phyloP scores from a whole-genome alignment of 2,113 vertebrate genomes.

The Herpailurus yagouaroundi region DNA sequence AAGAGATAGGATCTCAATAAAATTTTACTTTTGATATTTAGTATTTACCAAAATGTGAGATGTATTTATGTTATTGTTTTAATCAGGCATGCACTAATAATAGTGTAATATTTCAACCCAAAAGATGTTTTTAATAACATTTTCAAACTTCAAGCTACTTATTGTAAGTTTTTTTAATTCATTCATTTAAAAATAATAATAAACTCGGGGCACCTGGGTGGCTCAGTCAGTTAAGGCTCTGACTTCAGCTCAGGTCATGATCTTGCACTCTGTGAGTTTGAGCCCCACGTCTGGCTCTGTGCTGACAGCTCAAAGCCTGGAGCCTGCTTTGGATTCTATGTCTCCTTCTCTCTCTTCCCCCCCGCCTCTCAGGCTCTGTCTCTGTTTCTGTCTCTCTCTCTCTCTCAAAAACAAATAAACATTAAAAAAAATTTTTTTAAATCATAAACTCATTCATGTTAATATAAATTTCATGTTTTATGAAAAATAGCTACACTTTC shows the following conservation, averaged over 20 bases:
- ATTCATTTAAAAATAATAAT: not conserved
- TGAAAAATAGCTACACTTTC: not conserved
- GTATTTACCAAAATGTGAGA: not conserved
- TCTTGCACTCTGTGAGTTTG: too few species aligned
- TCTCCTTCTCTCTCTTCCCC: too few species aligned
- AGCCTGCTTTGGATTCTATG: too few species aligned
- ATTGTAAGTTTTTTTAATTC: not conserved
- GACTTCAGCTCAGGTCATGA: too few species aligned
- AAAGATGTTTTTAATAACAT: not conserved
- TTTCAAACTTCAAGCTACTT: conserved; percentile 1
- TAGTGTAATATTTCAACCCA: not conserved
- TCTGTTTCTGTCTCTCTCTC: too few species aligned
- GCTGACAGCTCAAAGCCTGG: too few species aligned
- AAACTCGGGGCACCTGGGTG: too few species aligned
- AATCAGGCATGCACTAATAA: not conserved
- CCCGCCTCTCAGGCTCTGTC: too few species aligned
- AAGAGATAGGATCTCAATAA: not conserved
- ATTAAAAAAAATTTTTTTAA: not conserved
- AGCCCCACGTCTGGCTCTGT: too few species aligned
- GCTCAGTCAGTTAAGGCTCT: too few species aligned
- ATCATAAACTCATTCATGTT: not conserved
- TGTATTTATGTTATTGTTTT: not conserved
- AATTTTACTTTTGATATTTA: not conserved
- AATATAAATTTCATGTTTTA: not conserved
- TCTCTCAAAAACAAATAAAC: too few species aligned